Conservation (phyloP, 2,113 vertebrate genomes). For the Rutilus rutilus region DNA sequence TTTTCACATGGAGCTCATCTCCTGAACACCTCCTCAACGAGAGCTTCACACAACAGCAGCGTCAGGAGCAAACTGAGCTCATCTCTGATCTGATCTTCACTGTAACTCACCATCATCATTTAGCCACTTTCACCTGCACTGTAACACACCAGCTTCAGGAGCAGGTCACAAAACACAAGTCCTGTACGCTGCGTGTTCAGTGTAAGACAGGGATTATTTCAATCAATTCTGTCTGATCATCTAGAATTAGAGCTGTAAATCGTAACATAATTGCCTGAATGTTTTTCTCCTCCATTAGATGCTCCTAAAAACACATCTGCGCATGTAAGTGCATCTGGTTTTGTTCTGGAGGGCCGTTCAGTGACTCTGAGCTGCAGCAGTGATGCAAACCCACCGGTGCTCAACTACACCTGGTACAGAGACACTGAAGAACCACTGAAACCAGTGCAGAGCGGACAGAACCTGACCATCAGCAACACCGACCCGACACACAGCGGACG, state of each 20-base stretch:
- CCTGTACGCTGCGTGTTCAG: background rate
- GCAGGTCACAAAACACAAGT: background rate
- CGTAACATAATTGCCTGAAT: background rate
- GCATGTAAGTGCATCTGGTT: background rate
- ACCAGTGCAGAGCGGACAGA: background rate
- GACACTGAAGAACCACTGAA: background rate
- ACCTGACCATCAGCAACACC: background rate
- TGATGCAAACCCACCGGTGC: constrained; percentile 15
- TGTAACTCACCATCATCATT: constrained; percentile 28
- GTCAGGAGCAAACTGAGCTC: background rate
- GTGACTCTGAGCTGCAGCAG: constrained; percentile 2
- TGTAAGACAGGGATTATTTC: constrained; percentile 3
- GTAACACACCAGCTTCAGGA: constrained; percentile 30
- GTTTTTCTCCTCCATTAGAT: background rate
- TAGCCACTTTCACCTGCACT: constrained; percentile 29
- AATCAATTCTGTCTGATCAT: background rate
- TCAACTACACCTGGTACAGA: constrained; percentile 31
- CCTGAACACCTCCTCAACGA: background rate
- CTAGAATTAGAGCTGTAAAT: background rate
- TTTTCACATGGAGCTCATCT: too few relatives aligned
- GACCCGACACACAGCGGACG: background rate
- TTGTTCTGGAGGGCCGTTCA: background rate
- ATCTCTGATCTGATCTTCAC: constrained; percentile 46
- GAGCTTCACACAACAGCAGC: background rate
- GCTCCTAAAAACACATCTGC: constrained; percentile 9